Conservation (phyloP, 2,888 invertebrate genomes). For the Coelopa pilipes region DNA sequence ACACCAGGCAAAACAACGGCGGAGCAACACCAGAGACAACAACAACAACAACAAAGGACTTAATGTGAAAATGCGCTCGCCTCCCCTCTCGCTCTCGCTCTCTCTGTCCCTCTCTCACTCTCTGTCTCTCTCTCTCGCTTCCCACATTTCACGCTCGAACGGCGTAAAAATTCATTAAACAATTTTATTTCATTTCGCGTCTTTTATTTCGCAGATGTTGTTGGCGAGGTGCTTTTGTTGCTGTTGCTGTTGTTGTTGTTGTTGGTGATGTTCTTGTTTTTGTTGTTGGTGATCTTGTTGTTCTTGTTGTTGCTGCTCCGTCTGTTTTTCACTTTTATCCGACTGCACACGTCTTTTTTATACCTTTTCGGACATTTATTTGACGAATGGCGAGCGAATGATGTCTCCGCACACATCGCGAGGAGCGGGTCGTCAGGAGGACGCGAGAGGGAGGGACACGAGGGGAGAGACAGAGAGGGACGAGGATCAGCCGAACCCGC, state of each 20-base stretch:
- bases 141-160: constrained; percentile 64
- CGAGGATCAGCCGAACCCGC: no score
- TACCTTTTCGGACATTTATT: constrained; percentile 22
- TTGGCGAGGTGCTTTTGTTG: not conserved
- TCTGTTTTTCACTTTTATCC: constrained; percentile 1
- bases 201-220: no score
- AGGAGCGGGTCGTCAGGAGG: no score
- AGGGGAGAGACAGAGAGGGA: no score
- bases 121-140: constrained; percentile 27
- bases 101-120: no score
- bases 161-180: constrained; percentile 65
- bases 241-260: not conserved
- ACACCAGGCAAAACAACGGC: not conserved
- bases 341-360: not conserved
- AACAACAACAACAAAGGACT: not conserved
- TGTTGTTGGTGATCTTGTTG: no score
- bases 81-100: not conserved
- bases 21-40: not conserved
- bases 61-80: not conserved
- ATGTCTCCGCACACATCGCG: not conserved
- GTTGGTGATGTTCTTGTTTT: no score
- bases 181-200: constrained; percentile 19
- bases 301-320: not conserved
- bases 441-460: no score
- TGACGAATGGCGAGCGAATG: constrained; percentile 11